These are phyloP conservation scores for Drosophila yakuba DNA, from an alignment of 1,140 invertebrate species.

Conservation along the genomic window DNA sequence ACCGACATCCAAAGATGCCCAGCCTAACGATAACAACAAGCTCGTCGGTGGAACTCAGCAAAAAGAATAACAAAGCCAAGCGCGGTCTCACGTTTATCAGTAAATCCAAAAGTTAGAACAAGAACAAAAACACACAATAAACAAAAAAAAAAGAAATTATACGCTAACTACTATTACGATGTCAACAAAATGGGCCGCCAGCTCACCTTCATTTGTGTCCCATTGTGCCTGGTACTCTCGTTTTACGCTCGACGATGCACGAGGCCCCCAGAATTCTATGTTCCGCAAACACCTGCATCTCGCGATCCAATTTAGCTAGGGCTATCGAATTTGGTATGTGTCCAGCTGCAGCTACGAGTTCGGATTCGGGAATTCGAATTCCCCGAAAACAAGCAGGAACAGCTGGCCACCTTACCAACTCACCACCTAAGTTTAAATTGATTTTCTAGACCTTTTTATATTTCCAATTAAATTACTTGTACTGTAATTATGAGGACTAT, in stretches of 20 bases:
- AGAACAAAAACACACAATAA: conserved; percentile 17
- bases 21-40: conserved; percentile 2
- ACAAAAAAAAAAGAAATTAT: conserved; percentile 44
- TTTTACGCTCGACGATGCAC: background rate
- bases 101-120: conserved; percentile 6
- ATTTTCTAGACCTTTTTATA: background rate
- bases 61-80: conserved; percentile 16
- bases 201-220: conserved; percentile 41
- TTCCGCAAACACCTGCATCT: conserved; percentile 1
- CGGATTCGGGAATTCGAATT: background rate
- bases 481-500: conserved; percentile 1
- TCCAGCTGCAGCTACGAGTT: background rate
- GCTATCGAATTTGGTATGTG: conserved; percentile 17
- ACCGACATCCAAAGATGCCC: conserved; percentile 55
- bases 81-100: conserved; percentile 59
- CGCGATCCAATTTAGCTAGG: conserved; percentile 14
- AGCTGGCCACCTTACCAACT: background rate
- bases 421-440: background rate
- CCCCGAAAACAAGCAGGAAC: background rate
- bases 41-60: conserved; percentile 1
- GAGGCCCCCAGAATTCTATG: background rate
- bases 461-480: background rate
- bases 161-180: conserved; percentile 59
- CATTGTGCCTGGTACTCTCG: conserved; percentile 16
- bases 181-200: conserved; percentile 44